Evolutionary conservation across 2,113 vertebrate species (phyloP).

Genomic region (Urocitellus parryii): DNA sequence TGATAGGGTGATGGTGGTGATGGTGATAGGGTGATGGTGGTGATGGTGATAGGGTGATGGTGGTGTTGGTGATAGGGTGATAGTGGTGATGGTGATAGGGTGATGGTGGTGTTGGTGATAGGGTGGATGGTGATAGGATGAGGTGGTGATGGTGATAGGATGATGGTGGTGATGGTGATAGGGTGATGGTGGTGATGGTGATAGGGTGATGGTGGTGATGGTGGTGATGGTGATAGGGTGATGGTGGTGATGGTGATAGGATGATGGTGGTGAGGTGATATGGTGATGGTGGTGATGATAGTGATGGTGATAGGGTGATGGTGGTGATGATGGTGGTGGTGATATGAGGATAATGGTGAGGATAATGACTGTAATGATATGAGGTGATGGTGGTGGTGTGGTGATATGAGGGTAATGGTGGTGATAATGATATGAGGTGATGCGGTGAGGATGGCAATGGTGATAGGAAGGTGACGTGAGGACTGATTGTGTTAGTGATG

Average conservation of each 20-base stretch:
- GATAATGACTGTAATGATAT: not conserved
- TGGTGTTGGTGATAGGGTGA: not conserved
- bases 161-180: too few relatives aligned
- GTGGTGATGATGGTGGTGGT: not conserved
- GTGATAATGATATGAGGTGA: fast-evolving
- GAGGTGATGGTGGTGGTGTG: fast-evolving
- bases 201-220: too few relatives aligned
- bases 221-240: too few relatives aligned
- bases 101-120: not conserved
- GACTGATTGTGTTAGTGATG: too few relatives aligned
- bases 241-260: too few relatives aligned
- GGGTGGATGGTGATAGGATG: not conserved
- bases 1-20: fast-evolving
- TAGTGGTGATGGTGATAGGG: fast-evolving
- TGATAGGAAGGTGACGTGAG: fast-evolving
- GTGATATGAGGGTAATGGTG: fast-evolving
- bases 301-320: fast-evolving
- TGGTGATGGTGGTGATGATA: too few relatives aligned
- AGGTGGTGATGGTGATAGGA: not conserved
- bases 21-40: fast-evolving
- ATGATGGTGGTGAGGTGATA: too few relatives aligned
- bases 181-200: too few relatives aligned
- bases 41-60: fast-evolving
- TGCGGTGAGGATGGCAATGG: fast-evolving
- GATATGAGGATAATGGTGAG: fast-evolving